Conservation (phyloP, 2,113 vertebrate species). For the Saimiri boliviensis region DNA sequence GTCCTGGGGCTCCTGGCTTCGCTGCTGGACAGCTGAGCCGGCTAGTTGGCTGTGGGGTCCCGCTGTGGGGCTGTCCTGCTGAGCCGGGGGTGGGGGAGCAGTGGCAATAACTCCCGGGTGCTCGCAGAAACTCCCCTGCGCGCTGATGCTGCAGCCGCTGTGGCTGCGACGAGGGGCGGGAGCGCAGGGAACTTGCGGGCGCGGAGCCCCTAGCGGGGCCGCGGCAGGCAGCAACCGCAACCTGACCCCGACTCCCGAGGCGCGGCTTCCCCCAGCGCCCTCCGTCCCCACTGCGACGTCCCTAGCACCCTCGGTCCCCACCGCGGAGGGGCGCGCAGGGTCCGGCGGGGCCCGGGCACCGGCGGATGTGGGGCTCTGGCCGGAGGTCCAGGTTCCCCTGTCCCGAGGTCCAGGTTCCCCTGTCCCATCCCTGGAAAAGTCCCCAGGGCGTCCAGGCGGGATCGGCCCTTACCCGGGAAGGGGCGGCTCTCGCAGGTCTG, state of each 20-base stretch:
- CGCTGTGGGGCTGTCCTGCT: neutral
- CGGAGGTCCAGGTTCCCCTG: neutral
- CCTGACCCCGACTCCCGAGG: neutral
- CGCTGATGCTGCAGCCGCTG: neutral
- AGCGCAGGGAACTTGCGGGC: neutral
- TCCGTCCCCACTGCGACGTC: too few species aligned
- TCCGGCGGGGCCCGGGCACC: neutral
- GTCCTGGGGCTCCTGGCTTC: too few species aligned
- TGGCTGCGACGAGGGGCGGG: neutral
- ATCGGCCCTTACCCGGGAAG: slow-evolving; percentile 37
- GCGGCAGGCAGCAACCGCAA: neutral
- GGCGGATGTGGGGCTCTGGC: neutral
- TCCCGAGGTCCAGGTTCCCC: neutral
- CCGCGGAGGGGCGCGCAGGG: neutral
- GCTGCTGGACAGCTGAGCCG: neutral
- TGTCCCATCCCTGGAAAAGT: neutral
- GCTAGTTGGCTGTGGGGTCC: neutral
- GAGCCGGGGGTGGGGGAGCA: neutral
- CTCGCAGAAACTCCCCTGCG: neutral
- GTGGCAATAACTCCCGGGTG: neutral
- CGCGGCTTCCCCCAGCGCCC: neutral
- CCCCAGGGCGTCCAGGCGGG: neutral
- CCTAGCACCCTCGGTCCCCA: too few species aligned
- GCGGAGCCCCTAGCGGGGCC: neutral
- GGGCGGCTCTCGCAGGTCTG: neutral